phyloP scores from a whole-genome alignment of 2,797 vertebrate species.

The Amphiprion clarkii region DNA sequence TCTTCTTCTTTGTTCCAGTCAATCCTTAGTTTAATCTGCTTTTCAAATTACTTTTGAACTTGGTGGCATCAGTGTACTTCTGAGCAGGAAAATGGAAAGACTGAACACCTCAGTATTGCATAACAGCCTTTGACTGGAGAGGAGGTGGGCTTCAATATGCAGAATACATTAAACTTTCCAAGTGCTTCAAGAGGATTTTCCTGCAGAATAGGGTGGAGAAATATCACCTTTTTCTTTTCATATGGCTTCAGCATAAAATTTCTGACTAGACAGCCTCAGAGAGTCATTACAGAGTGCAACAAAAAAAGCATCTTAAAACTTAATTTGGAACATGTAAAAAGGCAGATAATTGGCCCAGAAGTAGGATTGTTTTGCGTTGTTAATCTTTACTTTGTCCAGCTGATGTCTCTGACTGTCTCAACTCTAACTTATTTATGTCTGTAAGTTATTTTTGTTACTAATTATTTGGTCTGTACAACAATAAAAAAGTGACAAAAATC shows the following conservation, averaged over 20 bases:
- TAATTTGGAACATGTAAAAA: slow-evolving; percentile 38
- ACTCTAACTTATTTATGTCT: no score
- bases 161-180: slow-evolving; percentile 80
- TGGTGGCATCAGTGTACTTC: slow-evolving; percentile 69
- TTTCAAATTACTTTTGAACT: slow-evolving; percentile 75
- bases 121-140: slow-evolving; percentile 67
- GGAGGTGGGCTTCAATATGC: slow-evolving; percentile 79
- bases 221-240: slow-evolving; percentile 55
- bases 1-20: slow-evolving; percentile 31
- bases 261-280: slow-evolving; percentile 40
- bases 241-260: slow-evolving; percentile 32
- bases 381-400: slow-evolving; percentile 5
- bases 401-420: neutral
- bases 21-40: slow-evolving; percentile 64
- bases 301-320: slow-evolving; percentile 18
- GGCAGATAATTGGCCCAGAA: slow-evolving; percentile 22
- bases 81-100: slow-evolving; percentile 79
- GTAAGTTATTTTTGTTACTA: no score
- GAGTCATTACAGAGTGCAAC: slow-evolving; percentile 25
- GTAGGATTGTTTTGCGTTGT: slow-evolving; percentile 10
- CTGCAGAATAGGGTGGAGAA: slow-evolving; percentile 56
- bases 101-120: slow-evolving; percentile 78
- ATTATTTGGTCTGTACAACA: no score
- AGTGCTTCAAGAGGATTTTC: slow-evolving; percentile 71
- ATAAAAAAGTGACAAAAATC: no score